Conservation (phyloP, 2,113 vertebrate species). For the Bagarius yarrelli region DNA sequence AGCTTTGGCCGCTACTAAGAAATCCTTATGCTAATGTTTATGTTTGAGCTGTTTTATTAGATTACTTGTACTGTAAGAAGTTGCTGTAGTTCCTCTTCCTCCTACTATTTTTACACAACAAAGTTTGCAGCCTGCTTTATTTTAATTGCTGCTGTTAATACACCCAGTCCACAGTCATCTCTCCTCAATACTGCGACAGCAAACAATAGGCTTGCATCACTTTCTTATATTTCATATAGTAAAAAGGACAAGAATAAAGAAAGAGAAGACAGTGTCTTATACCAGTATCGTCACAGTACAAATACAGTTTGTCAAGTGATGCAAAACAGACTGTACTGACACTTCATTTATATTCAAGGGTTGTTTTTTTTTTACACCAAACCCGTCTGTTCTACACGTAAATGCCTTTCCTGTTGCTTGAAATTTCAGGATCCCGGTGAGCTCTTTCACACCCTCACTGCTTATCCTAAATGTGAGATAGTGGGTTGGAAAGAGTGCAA, state of each 20-base stretch:
- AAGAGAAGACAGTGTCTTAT: background rate
- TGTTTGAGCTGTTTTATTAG: background rate
- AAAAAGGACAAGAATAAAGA: background rate
- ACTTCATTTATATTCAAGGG: background rate
- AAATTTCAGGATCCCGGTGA: slow-evolving; percentile 35
- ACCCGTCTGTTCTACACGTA: slow-evolving; percentile 40
- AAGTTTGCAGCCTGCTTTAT: background rate
- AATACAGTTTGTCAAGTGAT: background rate
- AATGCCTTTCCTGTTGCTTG: slow-evolving; percentile 39
- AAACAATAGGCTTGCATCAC: background rate
- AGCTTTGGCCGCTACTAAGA: background rate
- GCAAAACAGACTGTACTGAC: background rate
- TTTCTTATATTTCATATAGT: background rate
- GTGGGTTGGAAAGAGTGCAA: background rate
- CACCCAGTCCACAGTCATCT: background rate
- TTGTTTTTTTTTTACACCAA: background rate
- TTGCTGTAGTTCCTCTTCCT: background rate
- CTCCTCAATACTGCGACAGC: background rate
- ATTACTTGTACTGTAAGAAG: background rate
- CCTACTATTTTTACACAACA: background rate
- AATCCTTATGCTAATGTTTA: background rate
- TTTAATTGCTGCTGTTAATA: background rate
- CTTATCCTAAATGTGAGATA: slow-evolving; percentile 11
- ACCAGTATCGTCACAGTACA: background rate
- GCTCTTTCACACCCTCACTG: slow-evolving; percentile 10